These are phyloP conservation scores for Cromileptes altivelis DNA, from an alignment of 2,113 vertebrate genomes.

Conservation along the genomic window DNA sequence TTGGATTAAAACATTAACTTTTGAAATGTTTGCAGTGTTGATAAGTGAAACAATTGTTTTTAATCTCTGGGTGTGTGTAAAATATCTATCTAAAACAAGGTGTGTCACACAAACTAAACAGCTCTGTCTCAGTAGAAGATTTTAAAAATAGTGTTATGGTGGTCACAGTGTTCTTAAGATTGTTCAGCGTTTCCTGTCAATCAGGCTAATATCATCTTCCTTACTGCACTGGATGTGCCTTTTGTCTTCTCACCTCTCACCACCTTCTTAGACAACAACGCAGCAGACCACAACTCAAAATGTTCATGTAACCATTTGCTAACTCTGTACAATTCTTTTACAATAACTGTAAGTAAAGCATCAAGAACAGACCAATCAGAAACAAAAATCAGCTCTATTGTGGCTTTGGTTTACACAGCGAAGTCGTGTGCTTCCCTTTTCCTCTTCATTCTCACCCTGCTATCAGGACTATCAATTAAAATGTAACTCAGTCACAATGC, in stretches of 20 bases:
- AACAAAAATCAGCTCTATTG: neutral
- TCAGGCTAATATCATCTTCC: neutral
- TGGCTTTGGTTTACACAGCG: constrained; percentile 7
- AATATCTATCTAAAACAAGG: neutral
- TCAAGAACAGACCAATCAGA: neutral
- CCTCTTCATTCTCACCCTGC: neutral
- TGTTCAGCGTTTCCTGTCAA: constrained; percentile 44
- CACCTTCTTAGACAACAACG: neutral
- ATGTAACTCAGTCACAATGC: neutral
- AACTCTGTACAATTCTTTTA: neutral
- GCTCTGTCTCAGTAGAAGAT: neutral
- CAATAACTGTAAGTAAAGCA: neutral
- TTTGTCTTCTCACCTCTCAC: constrained; percentile 12
- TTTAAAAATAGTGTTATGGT: neutral
- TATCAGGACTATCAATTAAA: neutral
- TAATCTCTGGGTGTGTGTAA: neutral
- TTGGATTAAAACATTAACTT: neutral
- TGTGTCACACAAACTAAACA: neutral
- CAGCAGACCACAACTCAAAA: neutral
- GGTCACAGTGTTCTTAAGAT: neutral
- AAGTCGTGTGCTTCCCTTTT: constrained; percentile 23
- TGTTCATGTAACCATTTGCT: neutral
- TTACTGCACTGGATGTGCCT: neutral
- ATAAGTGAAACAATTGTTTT: neutral
- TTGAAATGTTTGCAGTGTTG: neutral